Evolutionary conservation across 2,113 vertebrate species (phyloP), one percentile per base, ranked within the genome.

Genomic region (Corythornis vintsioides): DNA sequence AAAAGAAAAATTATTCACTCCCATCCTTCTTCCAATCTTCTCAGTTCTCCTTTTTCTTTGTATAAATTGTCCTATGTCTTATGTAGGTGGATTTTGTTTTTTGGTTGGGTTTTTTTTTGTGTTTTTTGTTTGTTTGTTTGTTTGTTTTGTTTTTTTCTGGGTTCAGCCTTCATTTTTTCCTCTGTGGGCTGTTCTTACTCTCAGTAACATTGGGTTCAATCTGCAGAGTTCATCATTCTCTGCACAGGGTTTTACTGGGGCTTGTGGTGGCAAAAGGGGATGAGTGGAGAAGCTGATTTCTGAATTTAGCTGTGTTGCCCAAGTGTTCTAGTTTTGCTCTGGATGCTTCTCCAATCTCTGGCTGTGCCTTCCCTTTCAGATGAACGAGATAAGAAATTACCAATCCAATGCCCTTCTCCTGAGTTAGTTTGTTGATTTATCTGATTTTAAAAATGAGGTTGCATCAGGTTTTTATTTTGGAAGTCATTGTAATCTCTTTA

Each of bases 261-360:
- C 24, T 60, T 42, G 5, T 50, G 29, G 7, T 72, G 52, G 12
- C n/a, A 24, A 53, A 81, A 75, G 45, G 48, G 31, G 10, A 64
- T 80, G 71, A 5, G 26, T 35, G 56, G 7, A 61, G 21, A 86
- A 83, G 71, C 63, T 83, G 26, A 77, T 67, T 70, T 86, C 66
- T 69, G 61, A 86, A 50, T 86, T 88, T 24, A 57, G 33, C 43
- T 55, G 20, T 35, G 35, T 86, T 73, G 35, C 47, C 61, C 53
- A 74, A 59, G 38, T 21, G 18, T 40, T 83, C 61, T 31, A 19
- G 2, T 76, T 89, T 76, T 87, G 42, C 17, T 85, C 61, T 59
- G 38, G 31, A 15, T 80, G 40, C n/a, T 83, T 64, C 83, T 67
- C 29, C 74, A 21, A 79, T 69, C n/a, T 83, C 72, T 88, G 85